Evolutionary conservation across 2,113 vertebrate genomes (phyloP), one percentile per base, ranked within the genome.

Genomic region (Callospermophilus lateralis): DNA sequence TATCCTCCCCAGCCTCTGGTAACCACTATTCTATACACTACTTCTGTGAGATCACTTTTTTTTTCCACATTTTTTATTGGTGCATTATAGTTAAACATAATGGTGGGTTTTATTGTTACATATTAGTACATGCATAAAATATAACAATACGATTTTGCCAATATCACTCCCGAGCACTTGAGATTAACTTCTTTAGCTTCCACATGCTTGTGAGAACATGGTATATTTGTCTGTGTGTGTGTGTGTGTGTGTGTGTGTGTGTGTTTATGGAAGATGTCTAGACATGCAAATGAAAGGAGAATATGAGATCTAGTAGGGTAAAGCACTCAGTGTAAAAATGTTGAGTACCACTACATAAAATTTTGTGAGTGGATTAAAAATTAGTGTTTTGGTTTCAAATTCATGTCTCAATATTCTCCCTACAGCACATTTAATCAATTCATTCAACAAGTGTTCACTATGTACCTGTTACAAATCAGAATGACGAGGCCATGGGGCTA

Each of bases 361-460:
- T 45, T 67, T 84, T 53, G 51, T 48, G 78, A 45, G 20, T 42
- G 6, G 83, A 63, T 53, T 93, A 45, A 86, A 68, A 70, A 61
- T 74, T 37, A 51, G n/a, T 91, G 8, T 68, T 88, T 84, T 72
- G 48, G 28, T 79, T 91, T 74, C 87, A 83, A 58, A 86, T 86
- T 89, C 32, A 10, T 48, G n/a, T 74, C 45, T 95, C 61, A 20
- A 0, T 74, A 39, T 51, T 74, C 42, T 42, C 13, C 34, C 19
- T 65, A 37, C 13, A 86, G 58, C 12, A 16, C 32, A 53, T 24
- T 81, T 78, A 73, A 90, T 65, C 26, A 42, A 9, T 76, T 83
- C 32, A 74, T 28, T 53, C 32, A 37, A 16, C 6, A 42, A 42
- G 65, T 10, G 39, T 53, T 81, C 22, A 77, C 20, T 4, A 11